phyloP scores from a whole-genome alignment of 1,140 invertebrate species.

The Drosophila persimilis region DNA sequence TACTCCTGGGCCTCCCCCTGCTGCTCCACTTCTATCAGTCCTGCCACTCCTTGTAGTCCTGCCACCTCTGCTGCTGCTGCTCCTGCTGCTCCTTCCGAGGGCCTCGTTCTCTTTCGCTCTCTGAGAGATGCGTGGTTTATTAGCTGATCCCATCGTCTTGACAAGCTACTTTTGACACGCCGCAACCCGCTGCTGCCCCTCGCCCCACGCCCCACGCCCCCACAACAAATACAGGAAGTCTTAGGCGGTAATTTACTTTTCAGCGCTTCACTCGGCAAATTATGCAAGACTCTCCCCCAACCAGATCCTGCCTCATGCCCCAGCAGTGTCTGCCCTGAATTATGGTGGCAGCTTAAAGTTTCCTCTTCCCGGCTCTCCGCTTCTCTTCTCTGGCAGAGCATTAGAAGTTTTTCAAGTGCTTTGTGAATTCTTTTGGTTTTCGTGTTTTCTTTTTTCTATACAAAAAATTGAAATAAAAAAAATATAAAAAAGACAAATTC shows the following conservation, averaged over 20 bases:
- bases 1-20: neutral
- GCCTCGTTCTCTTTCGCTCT: conserved; percentile 3
- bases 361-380: conserved; percentile 16
- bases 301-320: conserved; percentile 1
- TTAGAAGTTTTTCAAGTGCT: conserved; percentile 50
- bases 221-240: conserved; percentile 67
- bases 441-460: neutral
- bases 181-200: neutral
- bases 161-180: conserved; percentile 77
- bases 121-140: conserved; percentile 67
- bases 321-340: conserved; percentile 30
- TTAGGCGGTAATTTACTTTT: conserved; percentile 80
- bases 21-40: neutral
- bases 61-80: conserved; percentile 1
- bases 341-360: conserved; percentile 61
- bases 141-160: conserved; percentile 77
- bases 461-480: conserved; percentile 36
- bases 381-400: conserved; percentile 24
- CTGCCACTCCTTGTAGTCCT: neutral
- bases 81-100: neutral
- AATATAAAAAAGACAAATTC: conserved; percentile 9
- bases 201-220: conserved; percentile 16
- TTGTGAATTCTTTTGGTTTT: conserved; percentile 15
- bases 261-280: conserved; percentile 70
- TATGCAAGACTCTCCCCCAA: conserved; percentile 72